phyloP scores from a whole-genome alignment of 2,888 invertebrate species.

The Netelia virgata region DNA sequence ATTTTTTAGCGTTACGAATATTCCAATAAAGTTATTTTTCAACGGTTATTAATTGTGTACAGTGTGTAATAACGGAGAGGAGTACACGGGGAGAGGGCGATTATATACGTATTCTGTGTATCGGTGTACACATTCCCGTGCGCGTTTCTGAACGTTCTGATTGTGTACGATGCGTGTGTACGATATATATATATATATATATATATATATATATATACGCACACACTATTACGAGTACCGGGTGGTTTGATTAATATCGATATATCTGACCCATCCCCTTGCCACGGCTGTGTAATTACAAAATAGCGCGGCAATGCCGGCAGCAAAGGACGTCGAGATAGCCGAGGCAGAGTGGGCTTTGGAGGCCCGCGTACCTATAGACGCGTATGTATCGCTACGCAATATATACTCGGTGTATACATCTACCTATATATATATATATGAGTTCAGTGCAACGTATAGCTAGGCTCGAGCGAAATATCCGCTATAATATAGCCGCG shows the following conservation, averaged over 20 bases:
- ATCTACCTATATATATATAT: background rate
- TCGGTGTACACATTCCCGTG: background rate
- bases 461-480: conserved; percentile 25
- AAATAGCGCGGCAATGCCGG: conserved; percentile 70
- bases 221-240: conserved; percentile 32
- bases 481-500: background rate
- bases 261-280: conserved; percentile 64
- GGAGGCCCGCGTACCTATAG: conserved; percentile 27
- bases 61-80: background rate
- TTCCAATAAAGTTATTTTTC: too few species aligned
- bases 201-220: conserved; percentile 2
- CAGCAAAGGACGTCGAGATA: conserved; percentile 59
- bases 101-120: background rate
- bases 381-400: conserved; percentile 3
- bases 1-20: too few species aligned
- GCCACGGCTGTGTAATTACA: conserved; percentile 74
- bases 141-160: background rate
- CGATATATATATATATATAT: background rate
- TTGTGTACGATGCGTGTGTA: background rate
- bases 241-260: conserved; percentile 75
- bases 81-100: background rate
- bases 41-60: background rate
- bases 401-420: background rate
- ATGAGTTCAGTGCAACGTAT: conserved; percentile 11
- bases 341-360: conserved; percentile 37